These are phyloP conservation scores for Orgyia antiqua DNA, from an alignment of 2,888 invertebrate genomes.

Conservation along the genomic window DNA sequence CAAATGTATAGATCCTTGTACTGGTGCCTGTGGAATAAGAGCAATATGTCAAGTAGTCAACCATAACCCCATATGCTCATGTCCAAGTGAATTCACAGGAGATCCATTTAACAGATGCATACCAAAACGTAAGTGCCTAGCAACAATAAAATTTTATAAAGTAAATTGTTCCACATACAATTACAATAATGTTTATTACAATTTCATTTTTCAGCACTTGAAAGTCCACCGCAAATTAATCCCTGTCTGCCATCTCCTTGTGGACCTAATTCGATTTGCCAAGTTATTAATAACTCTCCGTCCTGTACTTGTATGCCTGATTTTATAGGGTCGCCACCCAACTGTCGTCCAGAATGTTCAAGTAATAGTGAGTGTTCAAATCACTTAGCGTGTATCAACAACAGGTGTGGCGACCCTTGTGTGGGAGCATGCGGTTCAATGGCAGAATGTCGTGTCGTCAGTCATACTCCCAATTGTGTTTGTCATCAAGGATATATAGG, in stretches of 20 bases:
- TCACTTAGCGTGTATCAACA: slow-evolving; percentile 83
- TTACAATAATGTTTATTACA: too few species aligned
- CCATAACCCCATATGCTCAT: slow-evolving; percentile 88
- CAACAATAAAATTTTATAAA: too few species aligned
- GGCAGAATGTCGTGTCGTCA: slow-evolving; percentile 85
- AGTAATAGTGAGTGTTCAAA: slow-evolving; percentile 84
- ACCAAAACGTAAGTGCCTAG: slow-evolving; percentile 79
- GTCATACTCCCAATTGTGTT: slow-evolving; percentile 83
- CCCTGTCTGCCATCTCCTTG: slow-evolving; percentile 84
- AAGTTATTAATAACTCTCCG: slow-evolving; percentile 78
- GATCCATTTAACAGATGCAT: slow-evolving; percentile 86
- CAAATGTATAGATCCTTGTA: slow-evolving; percentile 88
- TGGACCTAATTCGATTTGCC: slow-evolving; percentile 81
- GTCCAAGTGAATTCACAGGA: slow-evolving; percentile 82
- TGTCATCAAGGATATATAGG: slow-evolving; percentile 83
- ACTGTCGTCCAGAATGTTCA: slow-evolving; percentile 85
- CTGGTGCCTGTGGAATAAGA: slow-evolving; percentile 85
- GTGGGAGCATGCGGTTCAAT: slow-evolving; percentile 82
- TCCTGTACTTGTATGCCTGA: slow-evolving; percentile 84
- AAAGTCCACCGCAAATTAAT: slow-evolving; percentile 58
- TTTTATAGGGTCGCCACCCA: slow-evolving; percentile 83
- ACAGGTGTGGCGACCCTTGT: slow-evolving; percentile 87
- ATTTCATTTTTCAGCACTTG: slow-evolving; percentile 50
- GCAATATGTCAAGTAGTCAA: slow-evolving; percentile 86
- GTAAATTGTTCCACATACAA: too few species aligned